Conservation (phyloP, 2,113 vertebrate genomes). For the Salvator merianae region DNA sequence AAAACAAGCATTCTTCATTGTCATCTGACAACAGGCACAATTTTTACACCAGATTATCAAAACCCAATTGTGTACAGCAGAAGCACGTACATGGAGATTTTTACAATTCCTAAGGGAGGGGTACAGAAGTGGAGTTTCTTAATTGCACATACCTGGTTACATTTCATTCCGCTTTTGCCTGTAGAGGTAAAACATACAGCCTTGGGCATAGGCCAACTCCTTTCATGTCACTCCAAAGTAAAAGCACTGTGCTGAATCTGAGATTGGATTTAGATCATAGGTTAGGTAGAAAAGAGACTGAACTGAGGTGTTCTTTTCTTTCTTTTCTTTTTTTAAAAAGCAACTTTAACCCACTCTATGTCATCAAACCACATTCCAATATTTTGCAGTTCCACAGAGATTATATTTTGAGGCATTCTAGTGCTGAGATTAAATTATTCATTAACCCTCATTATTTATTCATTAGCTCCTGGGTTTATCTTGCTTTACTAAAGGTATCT, state of each 20-base stretch:
- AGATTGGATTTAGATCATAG: background rate
- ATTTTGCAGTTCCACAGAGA: conserved; percentile 69
- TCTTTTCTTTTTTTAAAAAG: background rate
- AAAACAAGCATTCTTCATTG: background rate
- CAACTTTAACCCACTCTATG: conserved; percentile 33
- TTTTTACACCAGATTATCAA: background rate
- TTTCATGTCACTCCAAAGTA: background rate
- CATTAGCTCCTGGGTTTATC: conserved; percentile 68
- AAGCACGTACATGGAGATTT: fast-evolving
- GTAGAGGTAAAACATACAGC: conserved; percentile 6
- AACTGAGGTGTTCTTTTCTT: background rate
- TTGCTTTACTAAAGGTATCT: conserved; percentile 66
- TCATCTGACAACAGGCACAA: background rate
- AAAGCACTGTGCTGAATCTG: background rate
- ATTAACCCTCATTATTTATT: conserved; percentile 75
- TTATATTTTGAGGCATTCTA: conserved; percentile 62
- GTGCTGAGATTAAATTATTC: conserved; percentile 73
- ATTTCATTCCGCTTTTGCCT: conserved; percentile 14
- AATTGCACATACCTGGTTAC: background rate
- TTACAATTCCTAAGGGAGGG: background rate
- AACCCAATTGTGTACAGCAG: fast-evolving
- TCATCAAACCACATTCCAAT: conserved; percentile 17
- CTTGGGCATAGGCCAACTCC: background rate
- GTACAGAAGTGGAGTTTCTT: background rate
- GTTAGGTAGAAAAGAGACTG: too few relatives aligned